These are phyloP conservation scores for Pseudorasbora parva DNA, from an alignment of 2,113 vertebrate genomes.

Conservation along the genomic window DNA sequence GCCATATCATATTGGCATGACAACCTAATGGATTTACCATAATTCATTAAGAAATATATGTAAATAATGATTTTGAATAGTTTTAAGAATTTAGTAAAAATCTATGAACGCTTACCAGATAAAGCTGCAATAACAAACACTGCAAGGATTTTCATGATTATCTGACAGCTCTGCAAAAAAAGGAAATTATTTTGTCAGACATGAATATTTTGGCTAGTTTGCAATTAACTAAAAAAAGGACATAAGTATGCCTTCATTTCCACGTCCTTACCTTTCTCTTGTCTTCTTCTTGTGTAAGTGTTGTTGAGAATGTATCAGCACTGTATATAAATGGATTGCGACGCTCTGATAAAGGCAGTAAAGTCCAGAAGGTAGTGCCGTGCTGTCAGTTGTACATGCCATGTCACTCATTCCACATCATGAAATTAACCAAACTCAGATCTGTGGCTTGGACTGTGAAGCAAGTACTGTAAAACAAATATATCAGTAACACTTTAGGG, in stretches of 20 bases:
- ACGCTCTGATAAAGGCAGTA: slow-evolving; percentile 44
- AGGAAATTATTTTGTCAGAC: not conserved
- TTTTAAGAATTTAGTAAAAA: not conserved
- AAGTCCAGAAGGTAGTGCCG: slow-evolving; percentile 64
- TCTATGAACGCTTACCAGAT: slow-evolving; percentile 55
- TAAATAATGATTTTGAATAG: not conserved
- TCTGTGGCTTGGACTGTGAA: not conserved
- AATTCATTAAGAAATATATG: not conserved
- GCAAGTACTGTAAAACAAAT: not conserved
- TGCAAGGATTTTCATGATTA: slow-evolving; percentile 67
- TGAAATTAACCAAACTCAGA: slow-evolving; percentile 6
- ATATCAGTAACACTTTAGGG: too few species aligned
- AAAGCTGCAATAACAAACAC: slow-evolving; percentile 61
- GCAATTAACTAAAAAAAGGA: not conserved
- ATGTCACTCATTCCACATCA: slow-evolving; percentile 58
- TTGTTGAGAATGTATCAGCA: not conserved
- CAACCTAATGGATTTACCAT: slow-evolving; percentile 44
- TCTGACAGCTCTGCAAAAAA: not conserved
- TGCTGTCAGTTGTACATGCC: slow-evolving; percentile 53
- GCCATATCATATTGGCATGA: slow-evolving; percentile 46
- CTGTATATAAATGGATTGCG: slow-evolving; percentile 58
- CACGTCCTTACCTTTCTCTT: slow-evolving; percentile 6
- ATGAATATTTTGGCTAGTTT: not conserved
- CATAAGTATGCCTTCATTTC: not conserved
- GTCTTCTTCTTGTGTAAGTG: slow-evolving; percentile 21